phyloP scores from a whole-genome alignment of 1,140 invertebrate genomes.

The Microplitis mediator region DNA sequence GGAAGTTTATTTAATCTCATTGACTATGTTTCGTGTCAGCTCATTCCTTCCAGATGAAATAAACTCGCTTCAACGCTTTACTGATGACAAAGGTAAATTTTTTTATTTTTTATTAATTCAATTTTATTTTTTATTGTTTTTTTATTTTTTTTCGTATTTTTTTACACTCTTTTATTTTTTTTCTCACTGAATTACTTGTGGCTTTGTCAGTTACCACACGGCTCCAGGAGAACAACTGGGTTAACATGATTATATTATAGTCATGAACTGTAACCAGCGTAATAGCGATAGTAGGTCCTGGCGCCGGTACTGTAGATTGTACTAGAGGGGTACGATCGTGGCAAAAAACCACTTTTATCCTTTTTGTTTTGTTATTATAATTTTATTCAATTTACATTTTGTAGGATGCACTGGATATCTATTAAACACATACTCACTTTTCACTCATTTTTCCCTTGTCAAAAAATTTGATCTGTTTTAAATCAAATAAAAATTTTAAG shows the following conservation, averaged over 20 bases:
- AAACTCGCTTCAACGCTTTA: background rate
- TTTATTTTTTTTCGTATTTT: background rate
- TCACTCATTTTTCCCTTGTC: background rate
- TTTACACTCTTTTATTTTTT: conserved; percentile 13
- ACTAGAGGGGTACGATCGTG: background rate
- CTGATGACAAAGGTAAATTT: background rate
- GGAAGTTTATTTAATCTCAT: conserved; percentile 10
- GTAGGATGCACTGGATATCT: background rate
- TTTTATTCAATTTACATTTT: conserved; percentile 20
- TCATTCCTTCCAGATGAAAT: conserved; percentile 3
- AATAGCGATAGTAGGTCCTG: conserved; percentile 21
- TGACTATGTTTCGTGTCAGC: conserved; percentile 9
- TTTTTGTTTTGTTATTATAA: conserved; percentile 20
- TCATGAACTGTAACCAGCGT: conserved; percentile 24
- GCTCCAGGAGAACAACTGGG: conserved; percentile 28
- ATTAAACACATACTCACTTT: background rate
- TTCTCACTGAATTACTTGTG: background rate
- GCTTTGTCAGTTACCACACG: conserved; percentile 23
- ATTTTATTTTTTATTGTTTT: too few species aligned
- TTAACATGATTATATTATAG: conserved; percentile 36
- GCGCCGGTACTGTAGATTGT: background rate
- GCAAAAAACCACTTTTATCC: conserved; percentile 22
- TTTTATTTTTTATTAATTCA: background rate
- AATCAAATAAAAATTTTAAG: too few species aligned
- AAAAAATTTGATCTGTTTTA: background rate